These are phyloP conservation scores for Agonopterix subpropinquella DNA, from an alignment of 2,888 invertebrate genomes.

Conservation along the genomic window DNA sequence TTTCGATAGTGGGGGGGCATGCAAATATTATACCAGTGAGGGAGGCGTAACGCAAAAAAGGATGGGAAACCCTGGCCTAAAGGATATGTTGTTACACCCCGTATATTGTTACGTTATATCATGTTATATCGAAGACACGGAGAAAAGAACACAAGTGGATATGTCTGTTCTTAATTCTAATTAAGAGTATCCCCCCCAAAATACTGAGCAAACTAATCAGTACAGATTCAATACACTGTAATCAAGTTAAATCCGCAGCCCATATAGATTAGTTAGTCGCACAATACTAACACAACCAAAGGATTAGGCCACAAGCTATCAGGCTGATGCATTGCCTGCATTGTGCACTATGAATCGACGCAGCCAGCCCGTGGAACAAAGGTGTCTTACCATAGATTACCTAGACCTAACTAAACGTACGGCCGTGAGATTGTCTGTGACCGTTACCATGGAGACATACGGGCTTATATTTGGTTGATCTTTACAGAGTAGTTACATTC, in stretches of 20 bases:
- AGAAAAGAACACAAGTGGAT: too few relatives aligned
- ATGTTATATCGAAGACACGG: too few relatives aligned
- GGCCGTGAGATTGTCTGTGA: constrained; percentile 1
- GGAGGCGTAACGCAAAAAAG: too few relatives aligned
- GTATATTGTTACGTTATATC: too few relatives aligned
- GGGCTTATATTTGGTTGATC: neutral
- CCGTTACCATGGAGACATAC: neutral
- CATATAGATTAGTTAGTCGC: too few relatives aligned
- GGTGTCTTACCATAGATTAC: constrained; percentile 37
- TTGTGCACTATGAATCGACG: constrained; percentile 39
- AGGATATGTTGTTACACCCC: too few relatives aligned
- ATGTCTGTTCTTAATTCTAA: too few relatives aligned
- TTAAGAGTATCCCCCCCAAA: neutral
- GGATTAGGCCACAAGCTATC: constrained; percentile 47
- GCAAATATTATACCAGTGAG: too few relatives aligned
- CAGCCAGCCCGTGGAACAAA: constrained; percentile 34
- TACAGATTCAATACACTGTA: neutral
- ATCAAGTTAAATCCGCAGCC: constrained; percentile 10
- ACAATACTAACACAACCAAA: too few relatives aligned
- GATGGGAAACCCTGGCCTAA: too few relatives aligned
- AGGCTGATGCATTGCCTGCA: constrained; percentile 48
- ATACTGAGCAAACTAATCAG: constrained; percentile 2
- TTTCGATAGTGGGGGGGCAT: too few relatives aligned
- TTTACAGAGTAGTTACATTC: too few relatives aligned
- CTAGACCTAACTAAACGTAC: constrained; percentile 10